phyloP scores from a whole-genome alignment of 2,888 invertebrate genomes.

The Synergus umbraculus region DNA sequence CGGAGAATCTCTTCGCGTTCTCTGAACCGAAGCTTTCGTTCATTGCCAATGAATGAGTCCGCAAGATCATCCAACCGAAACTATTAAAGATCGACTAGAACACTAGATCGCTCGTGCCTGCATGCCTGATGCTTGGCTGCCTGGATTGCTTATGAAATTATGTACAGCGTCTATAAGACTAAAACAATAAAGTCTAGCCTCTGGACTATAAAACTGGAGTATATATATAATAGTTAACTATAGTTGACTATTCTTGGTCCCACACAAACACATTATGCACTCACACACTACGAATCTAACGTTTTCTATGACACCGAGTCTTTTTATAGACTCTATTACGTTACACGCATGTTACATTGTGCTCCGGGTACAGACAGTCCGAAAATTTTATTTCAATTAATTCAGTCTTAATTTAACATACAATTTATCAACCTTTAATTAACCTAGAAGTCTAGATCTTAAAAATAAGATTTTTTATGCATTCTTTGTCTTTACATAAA shows the following conservation, averaged over 20 bases:
- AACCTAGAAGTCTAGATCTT: slow-evolving; percentile 2
- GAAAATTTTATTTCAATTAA: slow-evolving; percentile 4
- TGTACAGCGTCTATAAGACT: not conserved
- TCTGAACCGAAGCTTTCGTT: slow-evolving; percentile 17
- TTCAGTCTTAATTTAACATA: not conserved
- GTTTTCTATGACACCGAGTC: slow-evolving; percentile 29
- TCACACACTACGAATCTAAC: not conserved
- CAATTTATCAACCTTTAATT: not conserved
- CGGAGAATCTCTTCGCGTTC: not conserved
- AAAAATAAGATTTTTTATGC: not conserved
- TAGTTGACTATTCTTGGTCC: too few species aligned
- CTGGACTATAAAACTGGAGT: not conserved
- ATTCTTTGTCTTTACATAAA: not conserved
- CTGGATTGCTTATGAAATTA: slow-evolving; percentile 10
- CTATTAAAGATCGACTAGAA: not conserved
- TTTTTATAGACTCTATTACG: slow-evolving; percentile 34
- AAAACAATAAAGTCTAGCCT: not conserved
- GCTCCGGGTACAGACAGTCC: not conserved
- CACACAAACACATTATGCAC: not conserved
- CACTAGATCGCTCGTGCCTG: slow-evolving; percentile 7
- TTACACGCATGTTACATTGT: slow-evolving; percentile 15
- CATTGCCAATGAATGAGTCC: slow-evolving; percentile 1
- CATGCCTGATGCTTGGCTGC: not conserved
- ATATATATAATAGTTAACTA: not conserved
- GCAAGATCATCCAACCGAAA: slow-evolving; percentile 5